Base-by-base conservation (phyloP, 2,113 vertebrate genomes). In the Atherinomorus stipes region DNA sequence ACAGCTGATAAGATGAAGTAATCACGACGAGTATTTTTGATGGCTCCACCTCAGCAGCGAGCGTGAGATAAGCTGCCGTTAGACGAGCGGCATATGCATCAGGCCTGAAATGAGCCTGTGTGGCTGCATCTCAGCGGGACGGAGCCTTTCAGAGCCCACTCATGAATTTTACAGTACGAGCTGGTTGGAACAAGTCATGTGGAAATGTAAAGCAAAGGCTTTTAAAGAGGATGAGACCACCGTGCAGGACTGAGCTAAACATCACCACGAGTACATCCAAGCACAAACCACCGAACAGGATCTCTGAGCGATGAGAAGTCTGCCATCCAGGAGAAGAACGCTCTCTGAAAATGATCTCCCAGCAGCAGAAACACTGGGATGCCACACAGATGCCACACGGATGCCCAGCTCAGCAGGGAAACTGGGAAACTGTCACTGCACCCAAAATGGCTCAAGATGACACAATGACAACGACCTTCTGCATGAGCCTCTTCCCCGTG, bases 141-240 rank as follows among this genome's bases (percentile, higher is more conserved):
- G 64, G 82, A 84, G 83, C 44, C 75, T 75, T 85, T 80, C 88
- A 90, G 83, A 92, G 91, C 88, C 64, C 80, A 84, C 87, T 90
- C 88, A 91, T 93, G 93, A 80, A 93, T 93, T 91, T 93, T 93
- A 90, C 89, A 94, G 84, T 72, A 69, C 12, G 31, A 69, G 87
- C 67, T 78, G 76, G 52, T 73, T 56, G 28, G 73, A 86, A 62
- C 60, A 71, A 83, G 70, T 69, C 85, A 76, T 84, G 90, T 84
- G 86, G 90, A 92, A 89, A 93, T 88, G 89, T 90, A 80, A 84
- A 71, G 68, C 19, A 50, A 45, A 68, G 47, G 74, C 44, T 88
- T 90, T 88, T 76, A 74, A 71, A 78, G 42, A 56, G 37, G 49
- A 70, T 40, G 15, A 74, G 82, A 85, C 70, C 57, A 70, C 59